phyloP scores from a whole-genome alignment of 2,113 vertebrate species.

The Lethenteron camtschaticum region DNA sequence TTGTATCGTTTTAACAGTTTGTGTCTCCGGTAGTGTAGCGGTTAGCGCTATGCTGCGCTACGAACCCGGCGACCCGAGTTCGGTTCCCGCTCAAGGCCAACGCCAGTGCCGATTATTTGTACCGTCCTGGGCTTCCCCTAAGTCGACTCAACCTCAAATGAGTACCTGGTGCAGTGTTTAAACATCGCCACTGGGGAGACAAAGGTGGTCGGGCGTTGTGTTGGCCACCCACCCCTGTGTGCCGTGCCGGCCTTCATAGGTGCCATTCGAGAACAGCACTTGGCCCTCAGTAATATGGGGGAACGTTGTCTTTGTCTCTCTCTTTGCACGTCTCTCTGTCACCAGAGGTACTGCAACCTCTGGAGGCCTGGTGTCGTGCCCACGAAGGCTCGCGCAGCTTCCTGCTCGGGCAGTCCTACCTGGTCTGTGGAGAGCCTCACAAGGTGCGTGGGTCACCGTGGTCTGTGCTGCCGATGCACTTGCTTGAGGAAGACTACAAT shows the following conservation, averaged over 20 bases:
- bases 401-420: conserved; percentile 68
- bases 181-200: not conserved
- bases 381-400: conserved; percentile 75
- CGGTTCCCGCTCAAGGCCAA: too few relatives aligned
- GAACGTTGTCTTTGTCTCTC: conserved; percentile 10
- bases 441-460: conserved; percentile 33
- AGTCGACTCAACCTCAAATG: too few relatives aligned
- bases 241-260: conserved; percentile 8
- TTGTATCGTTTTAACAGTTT: not conserved
- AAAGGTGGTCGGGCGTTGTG: too few relatives aligned
- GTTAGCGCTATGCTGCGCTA: too few relatives aligned
- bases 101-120: too few relatives aligned
- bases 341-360: conserved; percentile 14
- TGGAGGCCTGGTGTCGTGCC: conserved; percentile 66
- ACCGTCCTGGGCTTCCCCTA: too few relatives aligned
- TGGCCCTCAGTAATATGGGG: conserved; percentile 49
- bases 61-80: conserved; percentile 1
- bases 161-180: not conserved
- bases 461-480: not conserved
- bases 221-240: not conserved
- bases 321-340: too few relatives aligned
- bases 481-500: not conserved
- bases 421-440: conserved; percentile 62
- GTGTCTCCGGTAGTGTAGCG: not conserved
- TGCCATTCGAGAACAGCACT: not conserved